Conservation (phyloP, 2,888 invertebrate genomes). For the Xylophagus ater region DNA sequence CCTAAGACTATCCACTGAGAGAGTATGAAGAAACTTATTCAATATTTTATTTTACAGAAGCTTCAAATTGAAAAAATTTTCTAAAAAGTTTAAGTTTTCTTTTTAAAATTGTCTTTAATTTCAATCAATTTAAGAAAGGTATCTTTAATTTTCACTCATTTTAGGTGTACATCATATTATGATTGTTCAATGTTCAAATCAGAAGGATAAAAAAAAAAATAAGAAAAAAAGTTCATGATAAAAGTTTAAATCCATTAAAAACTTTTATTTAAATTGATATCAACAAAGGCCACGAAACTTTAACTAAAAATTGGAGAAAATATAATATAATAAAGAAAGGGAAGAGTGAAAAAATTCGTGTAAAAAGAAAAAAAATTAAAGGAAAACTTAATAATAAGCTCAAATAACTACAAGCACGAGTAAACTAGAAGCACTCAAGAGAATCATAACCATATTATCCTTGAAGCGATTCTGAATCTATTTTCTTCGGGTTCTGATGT, state of each 20-base stretch:
- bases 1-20: no score
- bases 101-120: neutral
- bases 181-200: neutral
- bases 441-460: constrained; percentile 22
- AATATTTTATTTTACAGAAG: no score
- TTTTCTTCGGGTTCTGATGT: constrained; percentile 3
- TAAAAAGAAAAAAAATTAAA: constrained; percentile 2
- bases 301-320: constrained; percentile 1
- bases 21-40: no score
- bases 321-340: no score
- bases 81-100: neutral
- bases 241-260: constrained; percentile 19
- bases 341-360: constrained; percentile 10
- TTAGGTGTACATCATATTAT: neutral
- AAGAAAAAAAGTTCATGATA: constrained; percentile 11
- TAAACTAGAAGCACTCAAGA: constrained; percentile 18
- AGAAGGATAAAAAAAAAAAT: neutral
- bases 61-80: neutral
- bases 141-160: neutral
- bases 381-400: constrained; percentile 16
- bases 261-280: constrained; percentile 19
- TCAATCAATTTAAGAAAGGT: neutral
- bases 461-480: constrained; percentile 17
- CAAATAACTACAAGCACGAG: constrained; percentile 7
- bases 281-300: constrained; percentile 8